Evolutionary conservation across 2,113 vertebrate species (phyloP), one percentile per base, ranked within the genome.

Genomic region (Acrocephalus kingi): DNA sequence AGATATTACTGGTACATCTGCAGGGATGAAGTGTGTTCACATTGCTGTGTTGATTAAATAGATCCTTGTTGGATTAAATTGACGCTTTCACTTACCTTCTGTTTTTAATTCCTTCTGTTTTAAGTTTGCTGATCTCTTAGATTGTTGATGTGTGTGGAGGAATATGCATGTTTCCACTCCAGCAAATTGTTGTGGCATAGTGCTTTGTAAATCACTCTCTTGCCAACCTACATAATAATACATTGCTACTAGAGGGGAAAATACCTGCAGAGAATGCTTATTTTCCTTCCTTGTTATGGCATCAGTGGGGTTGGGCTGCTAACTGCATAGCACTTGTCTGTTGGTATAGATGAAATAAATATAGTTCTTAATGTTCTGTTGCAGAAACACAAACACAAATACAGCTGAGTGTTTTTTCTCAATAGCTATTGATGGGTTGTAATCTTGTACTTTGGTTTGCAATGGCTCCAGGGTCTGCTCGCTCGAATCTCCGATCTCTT

Each of bases 401-500:
- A 95, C 90, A 92, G 93, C 90, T 91, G 94, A 89, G 75, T 91
- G 89, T 71, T 96, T 56, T 87, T 94, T 89, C 91, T 94, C 84
- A 43, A 56, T 89, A 54, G 92, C 90, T 81, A 17, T 54, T 62
- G 33, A 95, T 95, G 83, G 84, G 87, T 93, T 96, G 86, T 97
- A 97, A 98, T 97, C 93, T 90, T 64, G 89, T 94, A 23, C 90
- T 93, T 92, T 96, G 90, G 51, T 91, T 92, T 96, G 62, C 92
- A 55, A 84, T 71, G 97, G 96, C 95, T 94, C 84, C 97, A 99
- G 99, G 98, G 99, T 67, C 97, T 99, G 87, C 98, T 99, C 77
- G 98, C 99, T 92, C 98, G 98, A 58, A 96, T 99, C 95, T 98
- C 98, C 13, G 98, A 99, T 93, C 97, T 99, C 85, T 97, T 99